Evolutionary conservation across 2,797 vertebrate genomes (phyloP).

Genomic region (Lepilemur ruficaudatus): DNA sequence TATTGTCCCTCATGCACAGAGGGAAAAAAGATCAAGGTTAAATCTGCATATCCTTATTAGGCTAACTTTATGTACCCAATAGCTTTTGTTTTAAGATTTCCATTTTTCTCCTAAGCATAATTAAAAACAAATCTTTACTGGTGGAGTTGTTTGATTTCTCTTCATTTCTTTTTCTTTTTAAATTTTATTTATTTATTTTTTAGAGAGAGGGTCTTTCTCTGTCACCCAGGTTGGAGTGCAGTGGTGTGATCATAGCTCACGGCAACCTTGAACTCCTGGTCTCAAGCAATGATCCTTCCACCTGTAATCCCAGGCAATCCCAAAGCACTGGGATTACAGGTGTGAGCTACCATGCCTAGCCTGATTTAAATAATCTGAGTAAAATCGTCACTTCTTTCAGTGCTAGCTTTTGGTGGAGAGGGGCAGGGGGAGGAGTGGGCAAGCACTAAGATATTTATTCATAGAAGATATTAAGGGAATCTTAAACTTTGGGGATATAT

Average conservation of each 20-base stretch:
- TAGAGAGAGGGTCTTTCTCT: neutral
- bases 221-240: neutral
- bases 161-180: neutral
- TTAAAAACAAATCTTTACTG: neutral
- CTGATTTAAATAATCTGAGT: neutral
- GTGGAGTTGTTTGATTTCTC: neutral
- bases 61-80: neutral
- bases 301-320: neutral
- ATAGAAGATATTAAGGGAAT: neutral
- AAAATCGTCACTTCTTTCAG: neutral
- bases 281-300: neutral
- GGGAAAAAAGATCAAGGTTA: neutral
- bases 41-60: neutral
- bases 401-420: neutral
- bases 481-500: neutral
- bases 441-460: neutral
- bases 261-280: neutral
- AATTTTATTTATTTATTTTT: neutral
- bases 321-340: neutral
- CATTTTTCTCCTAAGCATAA: conserved; percentile 5
- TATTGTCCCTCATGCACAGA: neutral
- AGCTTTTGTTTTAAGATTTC: neutral
- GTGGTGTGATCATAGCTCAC: neutral
- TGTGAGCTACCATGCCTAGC: neutral
- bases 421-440: too few relatives aligned